These are phyloP conservation scores for Bradysia coprophila DNA, from an alignment of 1,140 invertebrate species.

Conservation along the genomic window DNA sequence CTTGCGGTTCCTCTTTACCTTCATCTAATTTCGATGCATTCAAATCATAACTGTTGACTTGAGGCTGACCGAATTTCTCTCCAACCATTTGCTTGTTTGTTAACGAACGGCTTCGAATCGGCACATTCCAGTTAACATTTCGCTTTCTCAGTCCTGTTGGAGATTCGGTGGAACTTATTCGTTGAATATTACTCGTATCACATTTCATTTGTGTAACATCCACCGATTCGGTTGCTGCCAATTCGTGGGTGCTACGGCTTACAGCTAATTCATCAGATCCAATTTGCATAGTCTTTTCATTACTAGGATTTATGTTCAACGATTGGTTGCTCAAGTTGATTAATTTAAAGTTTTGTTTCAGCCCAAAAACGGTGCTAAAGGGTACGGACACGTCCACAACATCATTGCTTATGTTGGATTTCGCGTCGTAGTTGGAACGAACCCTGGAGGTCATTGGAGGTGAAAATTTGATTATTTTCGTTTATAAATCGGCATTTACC, in stretches of 20 bases:
- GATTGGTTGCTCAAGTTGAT: not conserved
- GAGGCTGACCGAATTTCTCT: not conserved
- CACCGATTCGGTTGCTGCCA: not conserved
- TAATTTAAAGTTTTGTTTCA: too few species aligned
- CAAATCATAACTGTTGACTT: not conserved
- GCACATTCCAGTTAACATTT: slow-evolving; percentile 22
- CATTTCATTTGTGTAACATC: too few species aligned
- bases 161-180: not conserved
- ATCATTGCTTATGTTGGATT: too few species aligned
- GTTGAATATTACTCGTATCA: not conserved
- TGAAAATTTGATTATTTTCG: not conserved
- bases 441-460: too few species aligned
- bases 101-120: slow-evolving; percentile 7
- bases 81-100: slow-evolving; percentile 11
- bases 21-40: not conserved
- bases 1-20: not conserved
- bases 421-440: too few species aligned
- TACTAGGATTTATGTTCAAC: not conserved
- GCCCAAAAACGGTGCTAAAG: too few species aligned
- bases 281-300: not conserved
- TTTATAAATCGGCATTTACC: not conserved
- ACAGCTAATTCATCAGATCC: not conserved
- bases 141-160: slow-evolving; percentile 12
- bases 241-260: not conserved
- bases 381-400: too few species aligned